Evolutionary conservation across 1,140 invertebrate species (phyloP).

Genomic region (Penaeus chinensis): DNA sequence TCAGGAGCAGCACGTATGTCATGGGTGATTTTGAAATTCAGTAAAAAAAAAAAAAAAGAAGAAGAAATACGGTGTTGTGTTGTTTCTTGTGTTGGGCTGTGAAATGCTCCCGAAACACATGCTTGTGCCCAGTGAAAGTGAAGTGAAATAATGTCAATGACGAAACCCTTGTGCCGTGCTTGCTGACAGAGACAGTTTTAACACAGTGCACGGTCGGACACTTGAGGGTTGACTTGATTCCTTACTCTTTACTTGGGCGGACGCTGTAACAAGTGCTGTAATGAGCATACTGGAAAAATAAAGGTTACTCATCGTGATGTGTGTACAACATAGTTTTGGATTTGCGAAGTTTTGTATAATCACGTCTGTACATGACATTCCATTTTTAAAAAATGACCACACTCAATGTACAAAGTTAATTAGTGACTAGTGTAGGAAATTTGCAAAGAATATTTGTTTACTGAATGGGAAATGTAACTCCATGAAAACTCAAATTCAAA

Average conservation of each 20-base stretch:
- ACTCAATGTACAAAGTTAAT: constrained; percentile 61
- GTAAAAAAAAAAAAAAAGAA: neutral
- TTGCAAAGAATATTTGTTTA: constrained; percentile 56
- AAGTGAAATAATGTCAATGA: neutral
- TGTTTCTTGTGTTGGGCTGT: constrained; percentile 28
- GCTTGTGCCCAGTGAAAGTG: constrained; percentile 18
- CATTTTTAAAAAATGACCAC: constrained; percentile 58
- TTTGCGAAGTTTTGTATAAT: constrained; percentile 43
- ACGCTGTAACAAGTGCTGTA: constrained; percentile 29
- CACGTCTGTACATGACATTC: constrained; percentile 56
- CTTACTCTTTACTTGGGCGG: constrained; percentile 5
- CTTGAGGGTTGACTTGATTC: neutral
- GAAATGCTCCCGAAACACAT: constrained; percentile 27
- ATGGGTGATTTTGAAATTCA: neutral
- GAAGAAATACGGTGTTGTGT: constrained; percentile 9
- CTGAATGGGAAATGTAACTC: constrained; percentile 41
- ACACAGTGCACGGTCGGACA: constrained; percentile 26
- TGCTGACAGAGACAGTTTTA: neutral
- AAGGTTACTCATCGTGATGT: constrained; percentile 28
- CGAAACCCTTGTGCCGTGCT: neutral
- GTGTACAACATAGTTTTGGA: constrained; percentile 48
- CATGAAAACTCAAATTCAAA: constrained; percentile 32
- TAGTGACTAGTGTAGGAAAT: constrained; percentile 54
- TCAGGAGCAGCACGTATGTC: constrained; percentile 4
- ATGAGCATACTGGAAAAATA: constrained; percentile 34